Percentiles rank a stretch among this genome's conserved stretches.
Conservation (phyloP, 2,888 invertebrate genomes). For the Lucinisca nassula region DNA sequence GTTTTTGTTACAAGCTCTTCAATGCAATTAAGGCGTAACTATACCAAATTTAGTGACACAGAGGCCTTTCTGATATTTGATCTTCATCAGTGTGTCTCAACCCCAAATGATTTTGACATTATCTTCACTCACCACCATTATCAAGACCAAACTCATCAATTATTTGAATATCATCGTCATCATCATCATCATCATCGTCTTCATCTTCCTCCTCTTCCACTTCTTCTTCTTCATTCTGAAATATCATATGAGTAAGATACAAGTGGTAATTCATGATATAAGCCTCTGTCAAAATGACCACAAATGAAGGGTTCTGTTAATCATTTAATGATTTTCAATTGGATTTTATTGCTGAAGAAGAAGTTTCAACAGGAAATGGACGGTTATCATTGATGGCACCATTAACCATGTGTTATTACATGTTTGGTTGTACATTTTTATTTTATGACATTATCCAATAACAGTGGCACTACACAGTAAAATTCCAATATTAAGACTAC, state of each 20-base stretch:
- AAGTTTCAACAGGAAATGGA: too few species aligned
- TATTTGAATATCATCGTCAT: constrained; percentile 42
- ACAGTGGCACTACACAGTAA: too few species aligned
- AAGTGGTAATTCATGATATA: neutral
- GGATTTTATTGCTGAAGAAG: neutral
- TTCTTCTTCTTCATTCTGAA: constrained; percentile 64
- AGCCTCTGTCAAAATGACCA: neutral
- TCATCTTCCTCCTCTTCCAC: constrained; percentile 77
- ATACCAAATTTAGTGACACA: too few species aligned
- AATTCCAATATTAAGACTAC: too few species aligned
- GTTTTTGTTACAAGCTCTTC: too few species aligned
- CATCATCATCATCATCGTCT: constrained; percentile 71
- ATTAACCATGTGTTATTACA: too few species aligned
- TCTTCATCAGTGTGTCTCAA: too few species aligned
- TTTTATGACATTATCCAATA: neutral
- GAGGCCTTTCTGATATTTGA: too few species aligned
- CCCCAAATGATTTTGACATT: neutral
- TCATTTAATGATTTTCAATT: neutral
- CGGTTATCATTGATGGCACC: too few species aligned
- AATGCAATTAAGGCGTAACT: too few species aligned
- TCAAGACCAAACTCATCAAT: constrained; percentile 43
- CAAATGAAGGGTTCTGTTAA: neutral
- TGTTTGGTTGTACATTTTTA: neutral
- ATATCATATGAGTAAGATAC: constrained; percentile 6
- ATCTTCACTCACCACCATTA: constrained; percentile 24